Conservation (phyloP, 1,140 invertebrate species). For the Charaxes varanes region DNA sequence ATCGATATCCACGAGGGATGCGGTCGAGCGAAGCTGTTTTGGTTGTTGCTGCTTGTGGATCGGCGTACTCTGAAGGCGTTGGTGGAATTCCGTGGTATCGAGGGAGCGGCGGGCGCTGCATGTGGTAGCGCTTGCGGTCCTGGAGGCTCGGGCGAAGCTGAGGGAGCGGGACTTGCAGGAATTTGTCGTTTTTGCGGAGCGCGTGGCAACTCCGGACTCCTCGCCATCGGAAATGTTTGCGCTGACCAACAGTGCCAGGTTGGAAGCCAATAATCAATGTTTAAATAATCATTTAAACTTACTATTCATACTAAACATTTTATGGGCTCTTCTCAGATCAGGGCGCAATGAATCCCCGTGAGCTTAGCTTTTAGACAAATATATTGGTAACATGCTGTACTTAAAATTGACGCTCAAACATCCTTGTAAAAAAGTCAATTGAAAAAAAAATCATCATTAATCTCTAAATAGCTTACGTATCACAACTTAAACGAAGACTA, state of each 20-base stretch:
- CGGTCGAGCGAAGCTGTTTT: constrained; percentile 95
- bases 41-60: constrained; percentile 94
- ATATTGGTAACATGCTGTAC: too few relatives aligned
- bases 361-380: too few relatives aligned
- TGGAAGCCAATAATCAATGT: too few relatives aligned
- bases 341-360: too few relatives aligned
- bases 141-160: constrained; percentile 29
- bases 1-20: constrained; percentile 97
- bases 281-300: too few relatives aligned
- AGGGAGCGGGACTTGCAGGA: constrained; percentile 75
- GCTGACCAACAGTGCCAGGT: constrained; percentile 94
- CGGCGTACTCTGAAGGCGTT: constrained; percentile 94
- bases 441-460: too few relatives aligned
- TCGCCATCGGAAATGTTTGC: constrained; percentile 95
- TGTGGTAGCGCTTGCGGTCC: constrained; percentile 1
- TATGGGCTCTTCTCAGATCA: too few relatives aligned
- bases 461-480: too few relatives aligned
- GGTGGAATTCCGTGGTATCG: constrained; percentile 90
- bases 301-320: too few relatives aligned
- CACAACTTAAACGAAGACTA: too few relatives aligned
- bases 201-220: constrained; percentile 85
- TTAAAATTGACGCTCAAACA: too few relatives aligned
- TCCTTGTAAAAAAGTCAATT: too few relatives aligned
- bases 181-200: constrained; percentile 95
- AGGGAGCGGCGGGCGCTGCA: constrained; percentile 11